These are phyloP conservation scores for Therioaphis trifolii DNA, from an alignment of 2,888 invertebrate genomes.

Conservation along the genomic window DNA sequence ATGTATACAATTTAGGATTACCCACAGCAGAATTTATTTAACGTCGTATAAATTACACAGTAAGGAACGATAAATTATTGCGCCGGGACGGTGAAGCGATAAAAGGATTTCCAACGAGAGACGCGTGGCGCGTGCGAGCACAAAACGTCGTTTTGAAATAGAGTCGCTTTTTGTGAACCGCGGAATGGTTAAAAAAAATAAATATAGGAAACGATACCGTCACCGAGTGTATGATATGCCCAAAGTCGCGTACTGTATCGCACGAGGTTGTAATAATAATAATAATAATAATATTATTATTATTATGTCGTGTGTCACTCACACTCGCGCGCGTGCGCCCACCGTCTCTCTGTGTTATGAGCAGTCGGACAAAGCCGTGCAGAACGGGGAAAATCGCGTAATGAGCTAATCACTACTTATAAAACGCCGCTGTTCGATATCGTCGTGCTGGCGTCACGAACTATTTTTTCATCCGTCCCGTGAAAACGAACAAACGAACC, in stretches of 20 bases:
- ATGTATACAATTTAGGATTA: conserved; percentile 30
- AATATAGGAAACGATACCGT: too few species aligned
- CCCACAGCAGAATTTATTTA: conserved; percentile 3
- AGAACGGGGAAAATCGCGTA: conserved; percentile 14
- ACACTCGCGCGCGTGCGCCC: too few species aligned
- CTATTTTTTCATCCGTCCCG: too few species aligned
- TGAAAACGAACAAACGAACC: neutral
- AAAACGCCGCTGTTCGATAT: conserved; percentile 20
- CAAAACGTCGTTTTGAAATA: conserved; percentile 5
- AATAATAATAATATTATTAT: too few species aligned
- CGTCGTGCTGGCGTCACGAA: neutral
- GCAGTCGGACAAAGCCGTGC: too few species aligned
- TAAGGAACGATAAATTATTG: conserved; percentile 3
- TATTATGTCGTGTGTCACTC: too few species aligned
- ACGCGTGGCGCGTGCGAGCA: neutral
- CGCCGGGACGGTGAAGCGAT: neutral
- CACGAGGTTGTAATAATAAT: too few species aligned
- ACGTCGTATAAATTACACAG: neutral
- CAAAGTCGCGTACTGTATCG: too few species aligned
- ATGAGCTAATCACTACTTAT: conserved; percentile 38
- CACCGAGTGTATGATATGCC: too few species aligned
- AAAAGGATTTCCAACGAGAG: conserved; percentile 24
- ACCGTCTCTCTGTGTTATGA: neutral
- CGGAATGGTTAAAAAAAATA: conserved; percentile 15
- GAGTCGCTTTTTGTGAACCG: conserved; percentile 1